phyloP scores from a whole-genome alignment of 2,113 vertebrate species.

The Cavia porcellus region DNA sequence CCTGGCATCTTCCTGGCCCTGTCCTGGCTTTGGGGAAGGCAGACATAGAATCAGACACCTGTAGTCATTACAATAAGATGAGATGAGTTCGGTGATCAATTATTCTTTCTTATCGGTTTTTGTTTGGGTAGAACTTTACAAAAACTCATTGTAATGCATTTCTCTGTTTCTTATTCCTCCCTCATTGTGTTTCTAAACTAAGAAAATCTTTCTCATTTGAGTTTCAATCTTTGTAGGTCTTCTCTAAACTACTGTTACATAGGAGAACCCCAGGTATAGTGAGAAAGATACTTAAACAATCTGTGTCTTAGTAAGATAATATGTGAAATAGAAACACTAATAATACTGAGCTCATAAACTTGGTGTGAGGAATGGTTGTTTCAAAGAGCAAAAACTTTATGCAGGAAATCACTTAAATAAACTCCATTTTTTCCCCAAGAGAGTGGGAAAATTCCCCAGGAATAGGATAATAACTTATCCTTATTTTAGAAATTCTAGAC shows the following conservation, averaged over 20 bases:
- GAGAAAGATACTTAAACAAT: neutral
- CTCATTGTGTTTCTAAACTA: neutral
- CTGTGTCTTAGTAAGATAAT: neutral
- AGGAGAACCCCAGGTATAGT: neutral
- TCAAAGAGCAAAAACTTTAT: neutral
- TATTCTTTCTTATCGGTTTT: neutral
- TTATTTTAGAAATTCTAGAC: neutral
- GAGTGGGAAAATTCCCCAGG: neutral
- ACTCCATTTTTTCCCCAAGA: neutral
- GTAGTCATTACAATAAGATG: neutral
- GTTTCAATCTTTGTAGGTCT: neutral
- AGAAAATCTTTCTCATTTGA: neutral
- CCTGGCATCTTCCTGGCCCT: neutral
- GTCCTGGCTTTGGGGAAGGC: neutral
- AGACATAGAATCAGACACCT: neutral
- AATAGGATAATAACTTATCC: neutral
- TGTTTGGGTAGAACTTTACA: neutral
- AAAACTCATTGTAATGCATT: neutral
- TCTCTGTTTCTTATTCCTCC: neutral
- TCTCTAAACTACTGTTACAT: rapidly evolving
- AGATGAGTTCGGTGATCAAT: neutral
- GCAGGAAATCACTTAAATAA: too few species aligned
- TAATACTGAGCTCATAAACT: neutral
- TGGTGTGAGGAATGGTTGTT: neutral
- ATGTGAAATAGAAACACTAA: neutral